Conservation (phyloP, 2,797 vertebrate genomes). For the Eurystomus glaucurus region DNA sequence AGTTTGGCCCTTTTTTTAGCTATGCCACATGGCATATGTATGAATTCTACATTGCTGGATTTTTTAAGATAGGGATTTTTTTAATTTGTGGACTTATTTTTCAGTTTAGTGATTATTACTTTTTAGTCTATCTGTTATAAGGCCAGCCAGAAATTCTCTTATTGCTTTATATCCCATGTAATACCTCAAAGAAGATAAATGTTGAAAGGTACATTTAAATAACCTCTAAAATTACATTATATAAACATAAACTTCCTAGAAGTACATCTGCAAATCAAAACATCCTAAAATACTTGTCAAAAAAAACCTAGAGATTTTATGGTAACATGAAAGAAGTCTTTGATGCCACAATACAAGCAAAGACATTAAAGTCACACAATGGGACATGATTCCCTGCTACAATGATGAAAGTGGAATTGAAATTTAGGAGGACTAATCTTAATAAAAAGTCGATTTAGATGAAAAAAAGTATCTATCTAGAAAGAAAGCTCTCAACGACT, state of each 20-base stretch:
- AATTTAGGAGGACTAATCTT: not conserved
- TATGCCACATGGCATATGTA: accelerated
- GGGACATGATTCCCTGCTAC: not conserved
- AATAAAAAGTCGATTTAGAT: not conserved
- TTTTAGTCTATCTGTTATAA: not conserved
- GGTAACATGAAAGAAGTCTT: not conserved
- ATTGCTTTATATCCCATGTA: not conserved
- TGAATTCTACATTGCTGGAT: not conserved
- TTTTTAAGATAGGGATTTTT: not conserved
- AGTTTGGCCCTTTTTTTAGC: not conserved
- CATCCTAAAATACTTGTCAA: not conserved
- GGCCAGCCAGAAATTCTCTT: not conserved
- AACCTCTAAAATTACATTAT: not conserved
- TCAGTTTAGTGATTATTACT: not conserved
- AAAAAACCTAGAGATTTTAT: not conserved
- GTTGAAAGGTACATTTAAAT: not conserved
- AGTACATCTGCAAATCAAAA: not conserved
- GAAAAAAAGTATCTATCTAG: not conserved
- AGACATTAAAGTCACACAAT: not conserved
- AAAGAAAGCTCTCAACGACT: not conserved
- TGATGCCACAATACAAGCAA: not conserved
- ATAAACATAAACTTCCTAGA: not conserved
- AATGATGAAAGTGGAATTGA: not conserved
- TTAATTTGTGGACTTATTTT: not conserved
- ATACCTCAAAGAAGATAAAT: not conserved